Evolutionary conservation across 2,888 invertebrate genomes (phyloP).

Genomic region (Dolomedes plantarius): DNA sequence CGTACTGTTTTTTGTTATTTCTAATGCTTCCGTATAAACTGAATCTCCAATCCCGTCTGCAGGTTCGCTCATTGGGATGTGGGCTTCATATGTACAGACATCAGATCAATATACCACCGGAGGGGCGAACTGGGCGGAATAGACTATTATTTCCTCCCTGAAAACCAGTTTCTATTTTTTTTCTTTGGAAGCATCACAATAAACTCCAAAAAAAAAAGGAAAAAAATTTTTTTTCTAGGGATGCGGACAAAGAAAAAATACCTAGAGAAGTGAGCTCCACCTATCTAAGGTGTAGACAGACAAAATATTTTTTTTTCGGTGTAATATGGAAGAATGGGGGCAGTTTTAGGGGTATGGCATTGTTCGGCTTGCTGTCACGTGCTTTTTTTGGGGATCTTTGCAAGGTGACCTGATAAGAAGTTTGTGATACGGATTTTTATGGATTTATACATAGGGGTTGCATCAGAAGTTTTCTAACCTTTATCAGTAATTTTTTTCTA

Average conservation of each 20-base stretch:
- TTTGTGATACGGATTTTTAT: background rate
- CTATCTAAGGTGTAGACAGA: background rate
- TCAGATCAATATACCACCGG: background rate
- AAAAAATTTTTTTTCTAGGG: background rate
- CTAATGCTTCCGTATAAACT: too few relatives aligned
- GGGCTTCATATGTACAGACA: background rate
- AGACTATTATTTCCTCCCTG: background rate
- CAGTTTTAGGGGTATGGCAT: background rate
- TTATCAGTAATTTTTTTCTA: too few relatives aligned
- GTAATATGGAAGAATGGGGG: slow-evolving; percentile 1
- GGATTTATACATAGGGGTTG: background rate
- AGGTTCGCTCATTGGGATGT: too few relatives aligned
- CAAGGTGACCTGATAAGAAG: background rate
- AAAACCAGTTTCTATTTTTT: background rate
- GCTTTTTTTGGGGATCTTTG: background rate
- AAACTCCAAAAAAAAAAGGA: background rate
- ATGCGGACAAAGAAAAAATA: background rate
- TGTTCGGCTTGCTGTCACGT: background rate
- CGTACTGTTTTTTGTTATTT: too few relatives aligned
- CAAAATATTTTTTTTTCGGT: background rate
- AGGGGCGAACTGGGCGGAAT: background rate
- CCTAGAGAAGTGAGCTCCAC: background rate
- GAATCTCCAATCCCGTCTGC: too few relatives aligned
- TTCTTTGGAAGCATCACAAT: background rate
- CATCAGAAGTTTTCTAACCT: too few relatives aligned